These are phyloP conservation scores for Megaceryle torquata DNA, from an alignment of 2,113 vertebrate species.

Conservation along the genomic window DNA sequence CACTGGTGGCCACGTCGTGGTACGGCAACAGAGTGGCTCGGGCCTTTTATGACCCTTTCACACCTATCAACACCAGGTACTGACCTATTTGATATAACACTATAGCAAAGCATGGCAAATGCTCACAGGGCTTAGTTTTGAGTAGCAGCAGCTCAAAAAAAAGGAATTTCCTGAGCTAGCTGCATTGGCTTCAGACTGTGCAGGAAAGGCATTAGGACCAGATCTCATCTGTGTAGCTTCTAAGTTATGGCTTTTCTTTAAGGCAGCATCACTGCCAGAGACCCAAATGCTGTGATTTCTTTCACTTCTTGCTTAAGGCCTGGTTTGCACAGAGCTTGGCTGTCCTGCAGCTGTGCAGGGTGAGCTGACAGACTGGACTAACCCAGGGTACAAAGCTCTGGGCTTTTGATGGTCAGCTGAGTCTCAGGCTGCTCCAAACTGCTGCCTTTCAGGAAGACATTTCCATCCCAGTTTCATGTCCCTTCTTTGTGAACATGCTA, in stretches of 20 bases:
- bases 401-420: background rate
- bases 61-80: slow-evolving; percentile 90
- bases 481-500: background rate
- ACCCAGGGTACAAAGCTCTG: background rate
- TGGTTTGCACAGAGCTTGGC: background rate
- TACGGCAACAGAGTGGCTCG: slow-evolving; percentile 81
- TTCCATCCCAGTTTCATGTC: background rate
- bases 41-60: slow-evolving; percentile 87
- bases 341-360: background rate
- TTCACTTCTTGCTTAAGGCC: background rate
- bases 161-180: background rate
- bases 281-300: background rate
- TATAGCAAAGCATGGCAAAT: background rate
- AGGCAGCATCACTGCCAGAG: background rate
- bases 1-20: slow-evolving; percentile 85
- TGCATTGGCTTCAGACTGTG: background rate
- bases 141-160: background rate
- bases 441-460: background rate
- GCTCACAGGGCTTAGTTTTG: background rate
- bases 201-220: background rate
- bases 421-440: background rate
- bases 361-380: background rate
- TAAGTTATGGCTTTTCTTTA: background rate
- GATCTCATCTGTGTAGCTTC: background rate
- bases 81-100: background rate